Evolutionary conservation across 1,140 invertebrate species (phyloP).

Genomic region (Orchesella cincta): DNA sequence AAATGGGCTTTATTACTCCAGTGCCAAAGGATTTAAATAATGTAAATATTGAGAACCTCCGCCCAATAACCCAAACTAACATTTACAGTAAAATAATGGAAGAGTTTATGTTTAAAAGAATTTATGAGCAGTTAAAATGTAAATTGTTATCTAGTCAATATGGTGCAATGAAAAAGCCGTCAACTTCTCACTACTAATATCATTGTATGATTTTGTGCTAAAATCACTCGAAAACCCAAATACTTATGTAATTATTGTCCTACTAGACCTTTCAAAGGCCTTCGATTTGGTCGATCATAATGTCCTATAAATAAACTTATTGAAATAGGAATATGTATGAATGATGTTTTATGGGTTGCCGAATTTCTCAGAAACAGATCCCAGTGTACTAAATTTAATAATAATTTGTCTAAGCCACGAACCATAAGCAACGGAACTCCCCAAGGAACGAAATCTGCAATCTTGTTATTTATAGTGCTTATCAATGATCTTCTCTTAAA

Average conservation of each 20-base stretch:
- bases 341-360: constrained; percentile 26
- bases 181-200: background rate
- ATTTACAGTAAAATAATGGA: constrained; percentile 15
- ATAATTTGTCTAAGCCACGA: background rate
- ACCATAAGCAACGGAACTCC: background rate
- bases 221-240: constrained; percentile 22
- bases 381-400: constrained; percentile 1
- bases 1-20: background rate
- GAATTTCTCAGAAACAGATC: constrained; percentile 13
- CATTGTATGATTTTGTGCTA: constrained; percentile 10
- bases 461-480: constrained; percentile 10
- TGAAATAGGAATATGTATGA: background rate
- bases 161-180: constrained; percentile 12
- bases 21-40: background rate
- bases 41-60: background rate
- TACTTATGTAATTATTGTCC: constrained; percentile 27
- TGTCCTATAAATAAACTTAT: constrained; percentile 7
- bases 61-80: constrained; percentile 8
- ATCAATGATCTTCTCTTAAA: background rate
- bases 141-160: background rate
- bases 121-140: background rate
- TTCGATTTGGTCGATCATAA: constrained; percentile 34
- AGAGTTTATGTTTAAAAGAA: constrained; percentile 4
- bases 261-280: constrained; percentile 28
- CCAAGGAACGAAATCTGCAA: constrained; percentile 30